These are phyloP conservation scores for Drosophila ustulata DNA, from an alignment of 2,888 invertebrate genomes.

Conservation along the genomic window DNA sequence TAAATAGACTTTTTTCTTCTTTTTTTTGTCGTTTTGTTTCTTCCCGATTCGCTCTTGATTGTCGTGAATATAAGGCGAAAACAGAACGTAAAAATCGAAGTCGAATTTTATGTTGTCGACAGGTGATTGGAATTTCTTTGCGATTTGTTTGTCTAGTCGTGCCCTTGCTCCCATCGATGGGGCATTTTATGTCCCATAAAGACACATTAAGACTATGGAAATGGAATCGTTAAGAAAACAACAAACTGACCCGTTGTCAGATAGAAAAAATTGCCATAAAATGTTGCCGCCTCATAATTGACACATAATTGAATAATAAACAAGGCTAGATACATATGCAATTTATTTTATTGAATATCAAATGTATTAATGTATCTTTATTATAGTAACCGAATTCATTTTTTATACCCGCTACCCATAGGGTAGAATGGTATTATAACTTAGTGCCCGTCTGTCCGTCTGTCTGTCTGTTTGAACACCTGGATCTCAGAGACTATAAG, in stretches of 20 bases:
- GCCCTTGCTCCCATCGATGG: conserved; percentile 9
- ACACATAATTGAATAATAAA: conserved; percentile 37
- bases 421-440: too few relatives aligned
- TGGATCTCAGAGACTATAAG: too few relatives aligned
- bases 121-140: conserved; percentile 46
- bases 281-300: conserved; percentile 31
- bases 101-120: conserved; percentile 31
- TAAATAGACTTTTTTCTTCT: conserved; percentile 22
- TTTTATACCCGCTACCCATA: too few relatives aligned
- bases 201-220: conserved; percentile 56
- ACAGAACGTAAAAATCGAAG: conserved; percentile 24
- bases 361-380: too few relatives aligned
- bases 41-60: conserved; percentile 14
- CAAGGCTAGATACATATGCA: neutral
- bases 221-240: conserved; percentile 39
- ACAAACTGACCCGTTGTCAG: conserved; percentile 35
- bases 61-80: conserved; percentile 34
- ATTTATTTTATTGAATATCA: neutral
- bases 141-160: conserved; percentile 27
- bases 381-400: neutral
- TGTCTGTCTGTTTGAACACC: too few relatives aligned
- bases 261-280: conserved; percentile 35
- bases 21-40: conserved; percentile 6
- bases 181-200: conserved; percentile 49
- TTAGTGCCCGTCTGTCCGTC: too few relatives aligned